A percentile compares a stretch with the other conserved stretches of the same genome.
These are phyloP conservation scores for Anastrepha obliqua DNA, from an alignment of 1,140 invertebrate species.

Conservation along the genomic window DNA sequence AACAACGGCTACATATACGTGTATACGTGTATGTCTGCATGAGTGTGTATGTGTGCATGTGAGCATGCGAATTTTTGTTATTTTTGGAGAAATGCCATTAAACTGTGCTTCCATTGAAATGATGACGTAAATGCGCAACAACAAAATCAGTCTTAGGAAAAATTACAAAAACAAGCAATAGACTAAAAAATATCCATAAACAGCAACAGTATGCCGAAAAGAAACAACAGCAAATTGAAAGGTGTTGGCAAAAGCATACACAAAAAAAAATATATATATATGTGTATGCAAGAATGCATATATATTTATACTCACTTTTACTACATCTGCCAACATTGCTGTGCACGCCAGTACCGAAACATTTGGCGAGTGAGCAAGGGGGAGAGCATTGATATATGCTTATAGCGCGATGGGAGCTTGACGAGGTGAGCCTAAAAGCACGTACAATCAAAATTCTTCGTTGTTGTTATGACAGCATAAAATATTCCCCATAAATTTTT, in stretches of 20 bases:
- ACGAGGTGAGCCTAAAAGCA: too few relatives aligned
- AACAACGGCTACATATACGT: background rate
- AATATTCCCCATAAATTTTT: too few relatives aligned
- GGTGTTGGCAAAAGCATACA: background rate
- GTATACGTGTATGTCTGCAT: background rate
- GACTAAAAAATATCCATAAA: background rate
- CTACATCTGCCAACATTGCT: background rate
- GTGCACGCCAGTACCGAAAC: background rate
- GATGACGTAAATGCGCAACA: conserved; percentile 53
- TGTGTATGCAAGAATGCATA: too few relatives aligned
- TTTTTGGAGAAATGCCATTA: conserved; percentile 46
- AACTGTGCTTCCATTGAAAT: conserved; percentile 37
- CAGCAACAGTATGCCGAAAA: background rate
- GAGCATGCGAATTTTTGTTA: background rate
- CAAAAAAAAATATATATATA: background rate
- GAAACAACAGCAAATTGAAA: background rate
- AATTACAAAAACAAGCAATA: background rate
- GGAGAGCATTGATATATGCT: too few relatives aligned
- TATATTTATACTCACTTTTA: background rate
- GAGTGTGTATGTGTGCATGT: background rate
- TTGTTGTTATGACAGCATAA: too few relatives aligned
- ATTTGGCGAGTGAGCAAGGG: too few relatives aligned
- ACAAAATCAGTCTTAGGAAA: background rate
- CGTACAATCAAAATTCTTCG: too few relatives aligned
- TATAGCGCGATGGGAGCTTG: too few relatives aligned